Evolutionary conservation across 92 coral and sea anemone species (phyloP).

Genomic region (Epizoanthus ramosus): DNA sequence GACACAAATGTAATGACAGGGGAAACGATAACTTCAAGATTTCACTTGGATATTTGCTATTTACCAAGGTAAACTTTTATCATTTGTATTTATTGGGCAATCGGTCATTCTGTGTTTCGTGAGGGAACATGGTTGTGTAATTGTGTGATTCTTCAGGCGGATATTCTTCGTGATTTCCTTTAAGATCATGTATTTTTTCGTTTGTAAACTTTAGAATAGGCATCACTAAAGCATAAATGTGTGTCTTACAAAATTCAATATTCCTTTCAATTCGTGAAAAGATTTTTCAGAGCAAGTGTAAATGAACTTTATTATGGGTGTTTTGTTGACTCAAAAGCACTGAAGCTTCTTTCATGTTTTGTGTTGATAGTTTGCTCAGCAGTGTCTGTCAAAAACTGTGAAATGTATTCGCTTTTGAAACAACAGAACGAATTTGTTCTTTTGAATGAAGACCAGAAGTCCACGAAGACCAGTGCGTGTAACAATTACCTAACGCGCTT

Average conservation of each 20-base stretch:
- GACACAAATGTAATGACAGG: constrained; percentile 36
- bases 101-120: constrained; percentile 24
- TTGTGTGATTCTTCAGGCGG: not conserved
- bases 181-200: not conserved
- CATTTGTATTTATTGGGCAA: constrained; percentile 17
- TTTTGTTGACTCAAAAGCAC: constrained; percentile 26
- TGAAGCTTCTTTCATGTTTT: constrained; percentile 10
- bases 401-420: not conserved
- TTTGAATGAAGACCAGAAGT: not conserved
- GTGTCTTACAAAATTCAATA: not conserved
- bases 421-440: not conserved
- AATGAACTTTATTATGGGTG: constrained; percentile 10
- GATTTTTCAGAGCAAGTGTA: constrained; percentile 25
- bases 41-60: not conserved
- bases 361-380: not conserved
- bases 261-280: not conserved
- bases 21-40: constrained; percentile 1
- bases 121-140: constrained; percentile 17
- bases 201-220: not conserved
- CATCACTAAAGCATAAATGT: not conserved
- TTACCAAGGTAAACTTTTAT: constrained; percentile 20
- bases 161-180: not conserved
- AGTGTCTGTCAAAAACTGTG: not conserved
- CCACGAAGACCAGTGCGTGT: not conserved
- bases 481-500: constrained; percentile 22